Percentiles rank a stretch among this genome's conserved stretches.
Evolutionary conservation across 1,140 invertebrate genomes (phyloP).

Genomic region (Drosophila neocordata): DNA sequence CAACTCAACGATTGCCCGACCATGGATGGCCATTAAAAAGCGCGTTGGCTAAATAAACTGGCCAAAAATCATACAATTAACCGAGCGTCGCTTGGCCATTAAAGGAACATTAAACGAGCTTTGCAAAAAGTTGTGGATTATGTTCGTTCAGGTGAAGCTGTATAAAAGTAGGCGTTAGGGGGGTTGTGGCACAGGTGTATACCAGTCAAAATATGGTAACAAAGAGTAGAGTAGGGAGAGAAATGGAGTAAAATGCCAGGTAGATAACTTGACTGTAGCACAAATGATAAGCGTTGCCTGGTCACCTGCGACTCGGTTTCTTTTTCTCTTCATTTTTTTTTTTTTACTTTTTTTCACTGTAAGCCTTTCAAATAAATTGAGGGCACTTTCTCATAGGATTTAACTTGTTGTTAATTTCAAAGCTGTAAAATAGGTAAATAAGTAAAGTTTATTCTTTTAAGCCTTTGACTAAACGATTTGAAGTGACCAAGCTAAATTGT

Average conservation of each 20-base stretch:
- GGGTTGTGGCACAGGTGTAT: not conserved
- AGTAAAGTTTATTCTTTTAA: conserved; percentile 38
- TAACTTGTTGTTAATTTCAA: conserved; percentile 8
- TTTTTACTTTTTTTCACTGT: not conserved
- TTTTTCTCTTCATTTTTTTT: too few relatives aligned
- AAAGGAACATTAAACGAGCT: conserved; percentile 60
- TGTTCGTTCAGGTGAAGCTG: conserved; percentile 7
- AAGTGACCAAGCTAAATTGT: not conserved
- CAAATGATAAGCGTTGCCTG: conserved; percentile 50
- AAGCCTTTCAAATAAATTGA: conserved; percentile 59
- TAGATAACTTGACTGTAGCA: conserved; percentile 25
- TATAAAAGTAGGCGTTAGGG: not conserved
- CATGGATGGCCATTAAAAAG: conserved; percentile 57
- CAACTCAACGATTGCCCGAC: too few relatives aligned
- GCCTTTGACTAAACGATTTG: conserved; percentile 22
- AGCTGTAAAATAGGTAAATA: conserved; percentile 3
- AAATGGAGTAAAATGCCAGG: not conserved
- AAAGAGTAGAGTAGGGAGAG: not conserved
- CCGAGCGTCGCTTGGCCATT: conserved; percentile 58
- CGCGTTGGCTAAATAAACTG: conserved; percentile 63
- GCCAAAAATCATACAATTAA: conserved; percentile 76
- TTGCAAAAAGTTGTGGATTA: conserved; percentile 13
- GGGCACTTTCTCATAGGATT: conserved; percentile 8
- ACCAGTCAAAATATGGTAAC: not conserved
- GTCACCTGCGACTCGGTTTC: not conserved